Conservation (phyloP, 1,140 invertebrate genomes). For the Pinna nobilis region DNA sequence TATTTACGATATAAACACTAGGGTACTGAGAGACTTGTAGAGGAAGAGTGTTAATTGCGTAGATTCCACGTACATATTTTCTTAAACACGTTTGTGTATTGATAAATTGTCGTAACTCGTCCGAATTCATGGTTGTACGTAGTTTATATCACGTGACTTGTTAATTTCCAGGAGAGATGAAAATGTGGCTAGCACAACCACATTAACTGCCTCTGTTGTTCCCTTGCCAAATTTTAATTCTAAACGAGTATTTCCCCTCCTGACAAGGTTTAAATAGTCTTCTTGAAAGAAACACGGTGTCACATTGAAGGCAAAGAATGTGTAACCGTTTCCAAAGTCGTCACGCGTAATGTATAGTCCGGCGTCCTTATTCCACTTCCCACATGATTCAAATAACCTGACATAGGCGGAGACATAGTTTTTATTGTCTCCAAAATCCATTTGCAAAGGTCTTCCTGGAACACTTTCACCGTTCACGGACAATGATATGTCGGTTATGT, state of each 20-base stretch:
- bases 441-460: constrained; percentile 11
- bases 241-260: constrained; percentile 15
- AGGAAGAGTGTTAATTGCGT: constrained; percentile 8
- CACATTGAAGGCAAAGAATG: constrained; percentile 15
- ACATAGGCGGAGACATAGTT: constrained; percentile 24
- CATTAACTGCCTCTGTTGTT: constrained; percentile 7
- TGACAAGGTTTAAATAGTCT: constrained; percentile 21
- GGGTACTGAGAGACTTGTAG: neutral
- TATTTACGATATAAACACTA: constrained; percentile 5
- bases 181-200: constrained; percentile 7
- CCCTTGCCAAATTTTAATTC: constrained; percentile 18
- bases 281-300: constrained; percentile 3
- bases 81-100: neutral
- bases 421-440: constrained; percentile 13
- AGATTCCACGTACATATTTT: neutral
- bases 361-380: constrained; percentile 27
- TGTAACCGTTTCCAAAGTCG: constrained; percentile 11
- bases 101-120: neutral
- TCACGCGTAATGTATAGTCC: constrained; percentile 4
- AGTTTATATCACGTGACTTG: constrained; percentile 27
- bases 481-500: neutral
- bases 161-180: constrained; percentile 6
- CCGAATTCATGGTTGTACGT: constrained; percentile 21
- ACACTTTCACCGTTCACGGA: constrained; percentile 10
- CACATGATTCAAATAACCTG: constrained; percentile 23